Base-by-base conservation (phyloP, 2,797 vertebrate genomes). In the Bradypodion ventrale region DNA sequence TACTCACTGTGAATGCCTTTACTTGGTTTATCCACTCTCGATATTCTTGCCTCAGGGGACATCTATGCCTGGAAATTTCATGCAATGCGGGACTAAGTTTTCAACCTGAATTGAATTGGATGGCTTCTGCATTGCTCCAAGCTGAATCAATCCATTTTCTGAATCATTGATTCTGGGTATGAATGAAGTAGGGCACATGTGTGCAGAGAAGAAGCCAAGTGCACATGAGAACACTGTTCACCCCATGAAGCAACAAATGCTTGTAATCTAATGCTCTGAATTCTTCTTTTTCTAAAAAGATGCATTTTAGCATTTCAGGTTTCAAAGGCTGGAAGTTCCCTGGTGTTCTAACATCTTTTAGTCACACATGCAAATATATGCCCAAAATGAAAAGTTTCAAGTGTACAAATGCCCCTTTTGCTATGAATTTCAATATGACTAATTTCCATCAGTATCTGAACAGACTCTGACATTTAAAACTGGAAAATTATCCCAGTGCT, bases 381-480 rank as follows among this genome's bases (percentile, higher is more conserved):
- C 44, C 19, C 42, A 35, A 52, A 44, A 52, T 27, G 23, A 76
- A 40, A 21, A 42, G 19, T 63, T 52, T 79, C 69, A 23, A 4
- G 27, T 76, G 56, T 68, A 44, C 49, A 69, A 42, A 5, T 44
- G 37, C 16, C 29, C 82, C 44, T 2, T 37, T 40, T 29, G 29
- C 49, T 52, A 62, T 78, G 59, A 49, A 72, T 42, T 40, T 85
- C 35, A 79, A 13, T n/a, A 25, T 74, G 60, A 40, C 27, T n/a
- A 65, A 73, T 79, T 4, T 37, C 68, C 66, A 40, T 27, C 27
- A 44, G 15, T 70, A 60, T 84, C 74, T 75, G 25, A 35, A 44
- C 62, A 66, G 49, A 80, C 70, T 32, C 74, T 85, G 69, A 66
- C 35, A 79, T 74, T 78, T 65, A 49, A 79, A 79, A 74, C 59